Base-by-base conservation (phyloP, 2,888 invertebrate genomes). In the Seira musarum region DNA sequence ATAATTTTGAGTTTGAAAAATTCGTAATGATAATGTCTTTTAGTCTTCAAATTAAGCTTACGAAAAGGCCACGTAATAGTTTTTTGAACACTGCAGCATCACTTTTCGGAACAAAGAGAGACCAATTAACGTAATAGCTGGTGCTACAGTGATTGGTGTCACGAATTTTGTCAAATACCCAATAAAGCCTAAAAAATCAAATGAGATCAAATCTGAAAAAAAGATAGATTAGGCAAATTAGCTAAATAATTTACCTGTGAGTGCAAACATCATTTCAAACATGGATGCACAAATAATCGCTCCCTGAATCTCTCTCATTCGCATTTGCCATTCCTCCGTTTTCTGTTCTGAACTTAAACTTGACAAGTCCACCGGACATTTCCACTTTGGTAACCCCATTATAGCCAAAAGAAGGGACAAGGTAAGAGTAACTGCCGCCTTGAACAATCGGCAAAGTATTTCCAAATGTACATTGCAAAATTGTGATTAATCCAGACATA, bases 231-330 rank as follows among this genome's bases (percentile, higher is more conserved):
- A 24, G 24, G 22, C 21, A 65, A 46, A 24, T 49, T 49, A 40
- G 30, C 61, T 3, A 40, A 40, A 2, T 25, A 15, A 24, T 83
- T 77, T 53, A 88, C 88, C 88, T 60, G 87, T 87, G 82, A 90
- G 89, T 87, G 94, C 95, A 64, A 95, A 90, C 63, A 94, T 88
- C 1, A 95, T 90, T 89, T 96, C 94, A 74, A 94, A 92, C 66
- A 94, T 85, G 0, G 95, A 93, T 0, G 95, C 92, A 0, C 95
- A 92, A 0, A 94, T 93, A 19, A 96, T 94, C 1, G 95, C 95
- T 0, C 96, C 95, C 0, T 95, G 95, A 24, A 95, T 89, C 87
- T 94, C 94, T 79, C 94, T 91, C 93, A 95, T 95, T 82, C 95
- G 90, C 40, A 90, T 89, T 88, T 93, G 93, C 95, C 95, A 95